These are phyloP conservation scores for Caenorhabditis sp. DNA, from an alignment of 2,888 invertebrate genomes.

Conservation along the genomic window DNA sequence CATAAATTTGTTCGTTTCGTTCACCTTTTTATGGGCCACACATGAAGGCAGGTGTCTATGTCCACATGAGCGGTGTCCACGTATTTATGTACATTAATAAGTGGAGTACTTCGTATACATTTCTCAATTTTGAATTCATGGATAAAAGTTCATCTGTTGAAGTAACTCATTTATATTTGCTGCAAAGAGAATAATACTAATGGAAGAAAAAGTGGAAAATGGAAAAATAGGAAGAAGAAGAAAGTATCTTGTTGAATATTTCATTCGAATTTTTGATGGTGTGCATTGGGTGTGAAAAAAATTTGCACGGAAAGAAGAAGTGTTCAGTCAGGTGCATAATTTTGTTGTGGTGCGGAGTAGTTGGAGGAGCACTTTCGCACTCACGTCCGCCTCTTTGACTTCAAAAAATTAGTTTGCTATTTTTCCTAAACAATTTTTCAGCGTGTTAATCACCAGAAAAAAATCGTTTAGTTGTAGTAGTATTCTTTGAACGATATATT, in stretches of 20 bases:
- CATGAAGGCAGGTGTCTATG: neutral
- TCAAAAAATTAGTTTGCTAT: no score
- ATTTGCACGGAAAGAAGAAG: neutral
- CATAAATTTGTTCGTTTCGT: neutral
- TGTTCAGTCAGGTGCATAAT: neutral
- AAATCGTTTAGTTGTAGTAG: no score
- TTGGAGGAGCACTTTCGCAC: neutral
- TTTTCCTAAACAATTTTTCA: no score
- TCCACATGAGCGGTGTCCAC: neutral
- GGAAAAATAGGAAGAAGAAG: neutral
- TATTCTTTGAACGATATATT: no score
- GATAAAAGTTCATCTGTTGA: neutral
- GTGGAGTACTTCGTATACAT: no score
- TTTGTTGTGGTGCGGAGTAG: neutral
- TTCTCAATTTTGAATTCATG: no score
- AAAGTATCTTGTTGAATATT: constrained; percentile 1
- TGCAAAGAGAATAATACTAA: neutral
- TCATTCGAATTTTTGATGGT: neutral
- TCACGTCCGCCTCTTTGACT: neutral
- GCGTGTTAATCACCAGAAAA: no score
- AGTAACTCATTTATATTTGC: neutral
- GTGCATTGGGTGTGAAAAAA: neutral
- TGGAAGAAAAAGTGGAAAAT: neutral
- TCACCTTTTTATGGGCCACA: constrained; percentile 1
- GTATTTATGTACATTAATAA: neutral